phyloP scores from a whole-genome alignment of 2,113 vertebrate genomes.

The Salvator merianae region DNA sequence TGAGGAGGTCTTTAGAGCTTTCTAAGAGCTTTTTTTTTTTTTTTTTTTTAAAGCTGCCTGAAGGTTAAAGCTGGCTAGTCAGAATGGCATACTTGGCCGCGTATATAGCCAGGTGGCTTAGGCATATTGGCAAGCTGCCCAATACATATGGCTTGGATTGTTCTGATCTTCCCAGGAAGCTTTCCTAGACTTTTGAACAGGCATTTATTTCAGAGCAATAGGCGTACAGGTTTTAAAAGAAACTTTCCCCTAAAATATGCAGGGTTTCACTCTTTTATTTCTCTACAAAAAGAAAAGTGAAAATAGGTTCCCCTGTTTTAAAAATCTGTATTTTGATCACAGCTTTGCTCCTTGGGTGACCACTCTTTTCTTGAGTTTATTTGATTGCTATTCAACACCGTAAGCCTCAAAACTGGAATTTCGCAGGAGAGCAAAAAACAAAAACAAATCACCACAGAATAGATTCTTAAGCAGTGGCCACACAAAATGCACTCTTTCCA shows the following conservation, averaged over 20 bases:
- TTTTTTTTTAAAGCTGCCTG: conserved; percentile 71
- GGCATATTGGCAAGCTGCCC: conserved; percentile 90
- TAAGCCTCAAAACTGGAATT: not conserved
- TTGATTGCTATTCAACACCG: not conserved
- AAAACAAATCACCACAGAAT: not conserved
- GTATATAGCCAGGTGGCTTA: conserved; percentile 89
- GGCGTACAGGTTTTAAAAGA: conserved; percentile 77
- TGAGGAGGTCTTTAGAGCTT: conserved; percentile 80
- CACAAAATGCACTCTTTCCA: not conserved
- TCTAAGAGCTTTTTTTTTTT: conserved; percentile 69
- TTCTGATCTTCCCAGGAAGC: conserved; percentile 83
- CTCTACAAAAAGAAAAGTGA: conserved; percentile 54
- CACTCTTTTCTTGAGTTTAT: not conserved
- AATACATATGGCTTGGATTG: conserved; percentile 91
- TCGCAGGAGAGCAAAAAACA: not conserved
- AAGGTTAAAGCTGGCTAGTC: conserved; percentile 84
- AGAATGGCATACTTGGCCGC: conserved; percentile 91
- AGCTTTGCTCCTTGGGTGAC: not conserved
- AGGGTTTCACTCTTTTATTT: conserved; percentile 64
- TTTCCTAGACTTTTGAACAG: conserved; percentile 83
- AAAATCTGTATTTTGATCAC: conserved; percentile 42
- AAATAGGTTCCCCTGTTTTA: conserved; percentile 53
- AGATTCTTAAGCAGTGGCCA: not conserved
- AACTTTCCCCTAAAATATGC: conserved; percentile 67
- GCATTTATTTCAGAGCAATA: conserved; percentile 78